phyloP scores from a whole-genome alignment of 2,888 invertebrate genomes.

The Empis livida region DNA sequence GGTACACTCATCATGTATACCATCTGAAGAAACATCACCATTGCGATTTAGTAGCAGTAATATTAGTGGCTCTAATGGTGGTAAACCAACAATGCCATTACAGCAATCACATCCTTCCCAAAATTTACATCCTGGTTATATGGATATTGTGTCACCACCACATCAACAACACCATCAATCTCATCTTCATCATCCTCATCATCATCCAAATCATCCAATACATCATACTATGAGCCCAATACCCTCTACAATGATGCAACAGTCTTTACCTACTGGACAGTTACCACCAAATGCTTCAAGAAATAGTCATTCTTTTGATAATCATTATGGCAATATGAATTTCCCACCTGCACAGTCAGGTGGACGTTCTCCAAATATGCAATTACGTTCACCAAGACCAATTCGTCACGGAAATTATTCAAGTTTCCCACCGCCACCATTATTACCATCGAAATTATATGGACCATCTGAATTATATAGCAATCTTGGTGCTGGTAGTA shows the following conservation, averaged over 20 bases:
- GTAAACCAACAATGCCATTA: conserved; percentile 1
- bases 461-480: conserved; percentile 13
- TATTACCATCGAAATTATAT: conserved; percentile 20
- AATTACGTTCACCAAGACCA: conserved; percentile 1
- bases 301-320: conserved; percentile 10
- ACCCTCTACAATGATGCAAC: conserved; percentile 4
- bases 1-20: conserved; percentile 14
- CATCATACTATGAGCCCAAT: conserved; percentile 12
- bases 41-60: conserved; percentile 21
- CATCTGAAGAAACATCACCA: conserved; percentile 23
- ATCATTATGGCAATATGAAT: conserved; percentile 8
- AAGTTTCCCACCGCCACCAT: conserved; percentile 7
- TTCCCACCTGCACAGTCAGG: conserved; percentile 3
- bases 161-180: conserved; percentile 13
- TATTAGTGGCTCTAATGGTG: background rate
- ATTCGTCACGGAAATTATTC: conserved; percentile 13
- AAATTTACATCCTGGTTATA: conserved; percentile 11
- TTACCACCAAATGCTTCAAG: background rate
- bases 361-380: no score
- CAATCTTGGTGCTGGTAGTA: conserved; percentile 1
- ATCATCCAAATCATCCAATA: background rate
- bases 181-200: conserved; percentile 4
- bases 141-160: conserved; percentile 14
- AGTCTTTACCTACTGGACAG: background rate
- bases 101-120: conserved; percentile 9